phyloP scores from a whole-genome alignment of 2,113 vertebrate genomes.

The Oplegnathus fasciatus region DNA sequence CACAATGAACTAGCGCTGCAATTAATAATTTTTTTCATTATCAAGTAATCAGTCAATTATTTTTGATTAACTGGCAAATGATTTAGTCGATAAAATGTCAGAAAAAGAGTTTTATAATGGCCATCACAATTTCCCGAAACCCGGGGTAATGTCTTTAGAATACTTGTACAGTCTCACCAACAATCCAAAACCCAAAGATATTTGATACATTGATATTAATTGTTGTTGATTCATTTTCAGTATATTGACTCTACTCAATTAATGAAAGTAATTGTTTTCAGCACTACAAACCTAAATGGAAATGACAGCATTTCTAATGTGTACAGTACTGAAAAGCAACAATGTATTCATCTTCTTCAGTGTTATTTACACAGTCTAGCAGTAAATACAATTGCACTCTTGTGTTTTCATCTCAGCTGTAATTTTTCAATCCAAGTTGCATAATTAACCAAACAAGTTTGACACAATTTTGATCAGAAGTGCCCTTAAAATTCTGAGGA shows the following conservation, averaged over 20 bases:
- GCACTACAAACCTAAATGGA: background rate
- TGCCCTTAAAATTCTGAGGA: constrained; percentile 25
- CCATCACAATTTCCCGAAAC: background rate
- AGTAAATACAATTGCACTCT: background rate
- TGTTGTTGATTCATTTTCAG: background rate
- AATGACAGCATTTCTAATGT: background rate
- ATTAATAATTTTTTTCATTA: too few relatives aligned
- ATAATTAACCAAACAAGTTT: constrained; percentile 9
- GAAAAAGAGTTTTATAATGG: background rate
- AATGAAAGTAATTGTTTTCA: background rate
- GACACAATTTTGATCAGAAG: constrained; percentile 22
- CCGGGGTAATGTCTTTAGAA: background rate
- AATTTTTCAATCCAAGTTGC: background rate
- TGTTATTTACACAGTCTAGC: background rate
- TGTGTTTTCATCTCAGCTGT: constrained; percentile 3
- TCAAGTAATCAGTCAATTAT: too few relatives aligned
- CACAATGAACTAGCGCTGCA: too few relatives aligned
- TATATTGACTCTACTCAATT: background rate
- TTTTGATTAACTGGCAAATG: too few relatives aligned
- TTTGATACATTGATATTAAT: background rate
- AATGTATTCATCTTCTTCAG: background rate
- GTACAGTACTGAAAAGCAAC: background rate
- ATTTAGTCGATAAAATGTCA: background rate
- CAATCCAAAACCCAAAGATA: background rate
- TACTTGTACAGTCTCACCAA: background rate